These are phyloP conservation scores for Andricus grossulariae DNA, from an alignment of 1,140 invertebrate species.

Conservation along the genomic window DNA sequence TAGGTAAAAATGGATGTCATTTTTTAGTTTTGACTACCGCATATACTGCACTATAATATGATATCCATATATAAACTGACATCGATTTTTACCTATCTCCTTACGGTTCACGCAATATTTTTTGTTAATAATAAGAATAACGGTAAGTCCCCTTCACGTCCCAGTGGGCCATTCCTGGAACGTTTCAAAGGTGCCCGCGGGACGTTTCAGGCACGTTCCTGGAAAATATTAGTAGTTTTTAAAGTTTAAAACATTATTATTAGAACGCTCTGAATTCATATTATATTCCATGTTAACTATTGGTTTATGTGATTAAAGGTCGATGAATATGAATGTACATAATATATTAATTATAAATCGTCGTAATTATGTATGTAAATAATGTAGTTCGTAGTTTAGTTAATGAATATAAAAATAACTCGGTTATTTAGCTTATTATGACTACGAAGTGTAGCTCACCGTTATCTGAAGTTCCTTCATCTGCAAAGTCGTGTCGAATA, in stretches of 20 bases:
- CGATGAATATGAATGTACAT: slow-evolving; percentile 68
- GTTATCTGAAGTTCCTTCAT: slow-evolving; percentile 80
- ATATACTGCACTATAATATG: no score
- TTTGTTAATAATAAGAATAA: no score
- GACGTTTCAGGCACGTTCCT: background rate
- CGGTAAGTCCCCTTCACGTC: no score
- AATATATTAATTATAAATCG: slow-evolving; percentile 56
- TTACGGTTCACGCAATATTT: no score
- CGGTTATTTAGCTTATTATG: slow-evolving; percentile 73
- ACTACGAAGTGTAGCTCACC: slow-evolving; percentile 78
- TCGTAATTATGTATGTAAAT: slow-evolving; percentile 69
- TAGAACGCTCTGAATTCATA: slow-evolving; percentile 14
- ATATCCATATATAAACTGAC: no score
- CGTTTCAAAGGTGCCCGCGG: no score
- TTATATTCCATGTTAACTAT: slow-evolving; percentile 27
- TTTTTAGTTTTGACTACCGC: no score
- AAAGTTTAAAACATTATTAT: background rate
- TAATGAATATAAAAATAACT: slow-evolving; percentile 71
- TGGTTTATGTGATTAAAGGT: slow-evolving; percentile 54
- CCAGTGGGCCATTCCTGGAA: no score
- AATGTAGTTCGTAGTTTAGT: slow-evolving; percentile 68
- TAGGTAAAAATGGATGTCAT: no score
- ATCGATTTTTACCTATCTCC: no score
- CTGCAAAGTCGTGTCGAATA: slow-evolving; percentile 85
- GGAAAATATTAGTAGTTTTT: background rate